phyloP scores from a whole-genome alignment of 2,888 invertebrate genomes.

The Dasysyrphus tricinctus region DNA sequence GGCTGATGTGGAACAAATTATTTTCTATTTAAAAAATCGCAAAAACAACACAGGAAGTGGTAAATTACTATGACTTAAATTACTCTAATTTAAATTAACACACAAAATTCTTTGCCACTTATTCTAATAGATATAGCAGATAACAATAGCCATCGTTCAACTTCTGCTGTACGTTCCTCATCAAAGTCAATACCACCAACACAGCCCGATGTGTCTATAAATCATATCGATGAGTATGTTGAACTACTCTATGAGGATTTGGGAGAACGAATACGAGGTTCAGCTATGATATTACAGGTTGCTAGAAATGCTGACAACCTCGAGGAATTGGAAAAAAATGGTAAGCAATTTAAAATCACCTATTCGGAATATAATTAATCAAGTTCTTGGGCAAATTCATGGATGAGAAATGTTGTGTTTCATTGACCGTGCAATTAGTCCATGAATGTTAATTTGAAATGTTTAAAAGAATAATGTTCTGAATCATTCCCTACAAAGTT shows the following conservation, averaged over 20 bases:
- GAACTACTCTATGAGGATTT: constrained; percentile 98
- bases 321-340: constrained; percentile 95
- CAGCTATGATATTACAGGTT: constrained; percentile 94
- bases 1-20: constrained; percentile 93
- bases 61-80: constrained; percentile 65
- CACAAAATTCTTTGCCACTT: neutral
- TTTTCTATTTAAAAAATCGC: constrained; percentile 93
- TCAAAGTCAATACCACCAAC: constrained; percentile 79
- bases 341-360: constrained; percentile 84
- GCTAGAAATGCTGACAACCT: constrained; percentile 97
- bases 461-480: too few relatives aligned
- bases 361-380: neutral
- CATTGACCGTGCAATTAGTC: neutral
- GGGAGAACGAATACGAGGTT: constrained; percentile 95
- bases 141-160: constrained; percentile 80
- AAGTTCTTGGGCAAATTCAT: neutral
- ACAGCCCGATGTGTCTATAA: constrained; percentile 88
- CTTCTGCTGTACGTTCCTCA: constrained; percentile 78
- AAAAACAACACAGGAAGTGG: constrained; percentile 84
- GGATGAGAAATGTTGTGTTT: neutral
- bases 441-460: neutral
- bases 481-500: too few relatives aligned
- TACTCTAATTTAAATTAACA: constrained; percentile 26
- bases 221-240: constrained; percentile 95
- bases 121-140: constrained; percentile 79